Conservation (phyloP, 2,888 invertebrate genomes). For the Neoscelio sp. region DNA sequence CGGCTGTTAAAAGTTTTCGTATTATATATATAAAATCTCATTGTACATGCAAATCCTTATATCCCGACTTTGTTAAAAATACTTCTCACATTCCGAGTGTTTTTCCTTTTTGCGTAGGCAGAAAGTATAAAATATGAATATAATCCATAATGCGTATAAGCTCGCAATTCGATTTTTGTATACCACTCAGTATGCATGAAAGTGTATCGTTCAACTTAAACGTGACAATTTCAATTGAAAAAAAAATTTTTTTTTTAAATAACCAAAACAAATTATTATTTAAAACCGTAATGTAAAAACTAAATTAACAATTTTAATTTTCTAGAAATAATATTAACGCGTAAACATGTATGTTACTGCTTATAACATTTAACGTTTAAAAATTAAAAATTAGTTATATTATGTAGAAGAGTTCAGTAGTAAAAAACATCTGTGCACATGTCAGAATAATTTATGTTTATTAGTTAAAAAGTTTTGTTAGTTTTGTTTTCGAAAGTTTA, state of each 20-base stretch:
- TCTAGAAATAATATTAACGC: too few species aligned
- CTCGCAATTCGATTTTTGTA: background rate
- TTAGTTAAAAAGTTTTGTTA: slow-evolving; percentile 1
- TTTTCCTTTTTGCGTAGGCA: slow-evolving; percentile 4
- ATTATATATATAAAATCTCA: slow-evolving; percentile 75
- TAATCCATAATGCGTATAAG: background rate
- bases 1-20: slow-evolving; percentile 76
- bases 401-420: background rate
- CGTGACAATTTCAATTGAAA: too few species aligned
- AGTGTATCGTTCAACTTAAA: background rate
- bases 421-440: background rate
- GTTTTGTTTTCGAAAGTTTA: background rate
- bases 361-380: background rate
- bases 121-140: slow-evolving; percentile 19
- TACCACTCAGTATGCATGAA: background rate
- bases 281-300: too few species aligned
- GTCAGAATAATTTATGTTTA: background rate
- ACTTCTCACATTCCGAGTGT: slow-evolving; percentile 71
- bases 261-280: too few species aligned
- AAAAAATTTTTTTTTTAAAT: too few species aligned
- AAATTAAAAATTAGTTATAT: background rate
- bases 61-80: slow-evolving; percentile 77
- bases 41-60: slow-evolving; percentile 79
- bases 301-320: too few species aligned
- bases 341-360: too few species aligned